These are phyloP conservation scores for Hirtodrosophila cameraria DNA, from an alignment of 2,888 invertebrate species.

Conservation along the genomic window DNA sequence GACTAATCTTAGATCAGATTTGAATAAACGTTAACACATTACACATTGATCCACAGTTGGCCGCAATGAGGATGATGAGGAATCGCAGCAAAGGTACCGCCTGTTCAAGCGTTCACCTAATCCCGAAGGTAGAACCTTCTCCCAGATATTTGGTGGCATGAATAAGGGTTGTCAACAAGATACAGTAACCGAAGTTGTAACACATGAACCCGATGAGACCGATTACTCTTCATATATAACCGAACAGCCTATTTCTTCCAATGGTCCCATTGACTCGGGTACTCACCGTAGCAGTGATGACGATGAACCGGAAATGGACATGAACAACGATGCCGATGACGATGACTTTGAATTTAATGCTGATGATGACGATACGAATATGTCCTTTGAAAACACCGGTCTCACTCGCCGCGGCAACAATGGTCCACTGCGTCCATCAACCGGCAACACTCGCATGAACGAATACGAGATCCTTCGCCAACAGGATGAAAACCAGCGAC, in stretches of 20 bases:
- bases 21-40: too few relatives aligned
- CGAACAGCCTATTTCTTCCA: neutral
- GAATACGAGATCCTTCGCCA: conserved; percentile 57
- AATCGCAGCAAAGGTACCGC: conserved; percentile 7
- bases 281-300: too few relatives aligned
- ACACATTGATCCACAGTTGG: conserved; percentile 20
- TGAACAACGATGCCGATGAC: conserved; percentile 12
- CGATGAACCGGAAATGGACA: conserved; percentile 7
- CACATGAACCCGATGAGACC: neutral
- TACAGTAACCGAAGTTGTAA: too few relatives aligned
- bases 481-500: conserved; percentile 44
- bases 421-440: neutral
- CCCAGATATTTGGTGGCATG: conserved; percentile 25
- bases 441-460: conserved; percentile 2
- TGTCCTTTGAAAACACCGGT: neutral
- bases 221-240: too few relatives aligned
- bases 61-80: conserved; percentile 23
- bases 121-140: conserved; percentile 31
- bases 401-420: conserved; percentile 8
- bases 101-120: conserved; percentile 10
- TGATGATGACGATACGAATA: conserved; percentile 3
- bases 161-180: too few relatives aligned
- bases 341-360: conserved; percentile 10
- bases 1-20: neutral
- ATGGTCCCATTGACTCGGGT: too few relatives aligned